Base-by-base conservation (phyloP, 2,113 vertebrate genomes). In the Channa argus region DNA sequence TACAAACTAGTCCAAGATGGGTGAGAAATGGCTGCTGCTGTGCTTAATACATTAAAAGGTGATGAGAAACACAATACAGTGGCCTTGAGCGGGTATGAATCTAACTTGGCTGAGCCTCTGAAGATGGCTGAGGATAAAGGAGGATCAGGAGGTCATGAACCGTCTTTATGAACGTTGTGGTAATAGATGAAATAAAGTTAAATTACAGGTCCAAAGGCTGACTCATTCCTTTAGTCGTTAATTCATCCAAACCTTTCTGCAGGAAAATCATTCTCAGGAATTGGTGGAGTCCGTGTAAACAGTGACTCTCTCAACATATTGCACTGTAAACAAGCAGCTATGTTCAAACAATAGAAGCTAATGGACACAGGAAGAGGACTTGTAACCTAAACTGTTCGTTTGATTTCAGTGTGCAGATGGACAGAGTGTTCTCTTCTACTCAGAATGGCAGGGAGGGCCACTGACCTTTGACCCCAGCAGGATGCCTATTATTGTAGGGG, bases 351-450 rank as follows among this genome's bases (percentile, higher is more conserved):
- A 77, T 74, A 43, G 66, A 47, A 51, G 24, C n/a, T 5, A 5
- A 45, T 43, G 14, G 36, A 64, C 41, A 54, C 36, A 59, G 37
- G 53, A 74, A 24, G 59, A 58, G 12, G 11, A 79, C 74, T 70
- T 2, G 76, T 66, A 90, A 91, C 63, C 51, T 46, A 50, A 91
- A 49, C 44, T 77, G 44, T 9, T 63, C 75, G 76, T 77, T 87
- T 85, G 71, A 88, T 81, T 89, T 84, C 75, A 81, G 73, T 43
- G 52, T 80, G 73, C 91, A 93, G 89, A 92, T 91, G 90, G 91
- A 87, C 56, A 47, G 58, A 74, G 65, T 77, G 65, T 47, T 86
- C 46, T 63, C 54, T 45, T 72, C 61, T 54, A 64, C 55, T 71
- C 50, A 60, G 62, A 72, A 56, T 55, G 77, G 37, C 74, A 74